Conservation (phyloP, 2,888 invertebrate species). For the Tuberolachnus salignus region DNA sequence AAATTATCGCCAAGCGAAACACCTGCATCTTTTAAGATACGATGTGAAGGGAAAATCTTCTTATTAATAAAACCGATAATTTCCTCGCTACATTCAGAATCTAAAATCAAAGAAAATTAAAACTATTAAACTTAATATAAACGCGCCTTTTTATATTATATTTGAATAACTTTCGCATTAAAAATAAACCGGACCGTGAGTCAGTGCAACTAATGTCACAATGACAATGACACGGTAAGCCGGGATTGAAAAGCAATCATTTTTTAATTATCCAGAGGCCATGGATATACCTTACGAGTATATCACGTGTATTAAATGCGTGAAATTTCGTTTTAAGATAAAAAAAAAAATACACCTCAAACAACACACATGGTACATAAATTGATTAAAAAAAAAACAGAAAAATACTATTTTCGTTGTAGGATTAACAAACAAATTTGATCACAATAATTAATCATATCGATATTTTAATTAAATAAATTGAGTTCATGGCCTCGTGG, state of each 20-base stretch:
- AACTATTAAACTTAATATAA: constrained; percentile 8
- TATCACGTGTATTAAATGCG: background rate
- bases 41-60: too few species aligned
- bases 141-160: background rate
- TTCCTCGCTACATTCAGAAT: too few species aligned
- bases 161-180: constrained; percentile 26
- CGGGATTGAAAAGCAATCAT: background rate
- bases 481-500: background rate
- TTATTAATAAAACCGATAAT: too few species aligned
- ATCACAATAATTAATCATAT: background rate
- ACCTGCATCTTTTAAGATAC: too few species aligned
- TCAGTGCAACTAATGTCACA: constrained; percentile 11
- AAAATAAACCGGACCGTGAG: constrained; percentile 3
- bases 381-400: background rate
- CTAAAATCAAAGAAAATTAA: too few species aligned
- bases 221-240: constrained; percentile 1
- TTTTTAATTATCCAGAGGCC: constrained; percentile 18
- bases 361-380: background rate
- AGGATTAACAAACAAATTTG: constrained; percentile 3
- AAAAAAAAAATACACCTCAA: background rate
- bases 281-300: background rate
- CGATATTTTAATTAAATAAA: background rate
- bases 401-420: background rate
- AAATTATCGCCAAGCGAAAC: too few species aligned
- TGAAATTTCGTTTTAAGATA: constrained; percentile 5